Conservation (phyloP, 1,140 invertebrate genomes). For the Penaeus vannamei region DNA sequence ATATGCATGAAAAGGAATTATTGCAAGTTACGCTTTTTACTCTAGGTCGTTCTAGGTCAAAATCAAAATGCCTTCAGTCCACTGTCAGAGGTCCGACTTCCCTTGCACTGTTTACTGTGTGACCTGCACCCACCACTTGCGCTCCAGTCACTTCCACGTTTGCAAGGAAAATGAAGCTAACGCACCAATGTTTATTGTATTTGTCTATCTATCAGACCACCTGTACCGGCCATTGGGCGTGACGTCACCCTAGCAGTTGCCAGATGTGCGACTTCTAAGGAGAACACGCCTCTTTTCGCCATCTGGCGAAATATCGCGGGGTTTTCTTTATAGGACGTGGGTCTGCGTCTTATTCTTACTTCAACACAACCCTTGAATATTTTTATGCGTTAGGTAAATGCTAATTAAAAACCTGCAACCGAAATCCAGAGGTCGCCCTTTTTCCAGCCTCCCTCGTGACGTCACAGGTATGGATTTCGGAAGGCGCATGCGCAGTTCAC, state of each 20-base stretch:
- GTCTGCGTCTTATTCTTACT: too few relatives aligned
- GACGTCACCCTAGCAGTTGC: slow-evolving; percentile 56
- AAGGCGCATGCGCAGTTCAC: slow-evolving; percentile 54
- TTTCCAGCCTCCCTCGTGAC: slow-evolving; percentile 59
- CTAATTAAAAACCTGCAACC: background rate
- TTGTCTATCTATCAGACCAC: slow-evolving; percentile 66
- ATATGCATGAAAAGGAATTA: background rate
- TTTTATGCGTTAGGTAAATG: too few relatives aligned
- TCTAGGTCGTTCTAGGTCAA: slow-evolving; percentile 24
- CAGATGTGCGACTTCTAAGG: slow-evolving; percentile 21
- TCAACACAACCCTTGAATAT: too few relatives aligned
- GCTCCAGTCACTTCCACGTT: slow-evolving; percentile 65
- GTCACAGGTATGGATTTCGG: slow-evolving; percentile 64
- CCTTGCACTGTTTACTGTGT: slow-evolving; percentile 63
- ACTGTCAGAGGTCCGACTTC: slow-evolving; percentile 55
- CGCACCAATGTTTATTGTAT: slow-evolving; percentile 66
- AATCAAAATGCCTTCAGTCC: slow-evolving; percentile 13
- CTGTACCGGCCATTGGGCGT: slow-evolving; percentile 65
- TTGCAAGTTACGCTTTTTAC: background rate
- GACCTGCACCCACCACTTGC: slow-evolving; percentile 60
- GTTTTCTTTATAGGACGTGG: too few relatives aligned
- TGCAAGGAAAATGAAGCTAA: slow-evolving; percentile 66
- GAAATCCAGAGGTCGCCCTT: slow-evolving; percentile 25
- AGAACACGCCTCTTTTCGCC: background rate
- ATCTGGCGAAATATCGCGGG: too few relatives aligned